These are phyloP conservation scores for Eulithis testata DNA, from an alignment of 2,888 invertebrate genomes.

Conservation along the genomic window DNA sequence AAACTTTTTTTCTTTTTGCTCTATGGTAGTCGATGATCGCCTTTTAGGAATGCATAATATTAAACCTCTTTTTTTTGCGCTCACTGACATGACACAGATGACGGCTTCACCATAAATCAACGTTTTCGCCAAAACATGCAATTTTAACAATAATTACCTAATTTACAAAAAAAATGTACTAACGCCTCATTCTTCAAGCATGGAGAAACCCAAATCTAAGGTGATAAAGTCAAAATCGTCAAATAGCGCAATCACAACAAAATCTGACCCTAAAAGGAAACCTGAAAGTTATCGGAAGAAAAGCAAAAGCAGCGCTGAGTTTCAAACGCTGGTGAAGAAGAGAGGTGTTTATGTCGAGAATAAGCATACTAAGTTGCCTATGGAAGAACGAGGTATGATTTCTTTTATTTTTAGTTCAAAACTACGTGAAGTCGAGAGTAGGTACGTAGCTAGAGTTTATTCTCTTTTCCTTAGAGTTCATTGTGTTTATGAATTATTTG, in stretches of 20 bases:
- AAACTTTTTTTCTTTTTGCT: no score
- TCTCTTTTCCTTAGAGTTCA: no score
- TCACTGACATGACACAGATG: not conserved
- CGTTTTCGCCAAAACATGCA: not conserved
- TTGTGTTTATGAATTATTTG: no score
- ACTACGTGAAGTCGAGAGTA: no score
- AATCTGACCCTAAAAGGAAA: conserved; percentile 6
- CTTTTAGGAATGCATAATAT: no score
- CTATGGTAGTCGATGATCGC: no score
- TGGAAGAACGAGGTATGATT: not conserved
- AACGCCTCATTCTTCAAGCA: conserved; percentile 29
- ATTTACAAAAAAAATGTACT: conserved; percentile 14
- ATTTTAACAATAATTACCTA: not conserved
- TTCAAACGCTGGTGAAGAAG: conserved; percentile 55
- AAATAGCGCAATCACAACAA: conserved; percentile 46
- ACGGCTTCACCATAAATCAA: not conserved
- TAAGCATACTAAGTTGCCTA: conserved; percentile 38
- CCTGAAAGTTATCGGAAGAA: conserved; percentile 46
- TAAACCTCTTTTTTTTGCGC: not conserved
- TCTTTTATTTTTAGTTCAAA: no score
- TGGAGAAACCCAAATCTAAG: conserved; percentile 48
- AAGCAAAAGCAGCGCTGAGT: conserved; percentile 52
- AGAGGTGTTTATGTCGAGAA: conserved; percentile 69
- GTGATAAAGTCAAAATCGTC: conserved; percentile 62
- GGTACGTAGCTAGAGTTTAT: no score